Conservation (phyloP, 53 echinoderm and acorn worm genomes). For the Pentamera pediparva region DNA sequence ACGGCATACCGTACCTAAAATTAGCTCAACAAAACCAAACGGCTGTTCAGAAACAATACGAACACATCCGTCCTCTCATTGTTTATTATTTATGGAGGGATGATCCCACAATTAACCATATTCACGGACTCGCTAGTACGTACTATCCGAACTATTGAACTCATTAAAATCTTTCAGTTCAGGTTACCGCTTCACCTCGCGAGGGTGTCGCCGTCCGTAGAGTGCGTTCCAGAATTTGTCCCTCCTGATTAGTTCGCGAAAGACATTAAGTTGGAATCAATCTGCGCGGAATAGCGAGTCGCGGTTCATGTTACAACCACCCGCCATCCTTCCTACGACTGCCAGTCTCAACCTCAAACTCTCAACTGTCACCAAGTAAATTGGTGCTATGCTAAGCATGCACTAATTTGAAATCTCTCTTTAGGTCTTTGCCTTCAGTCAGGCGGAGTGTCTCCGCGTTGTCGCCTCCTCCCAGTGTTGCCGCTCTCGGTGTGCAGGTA, state of each 20-base stretch:
- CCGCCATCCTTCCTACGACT: not conserved
- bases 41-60: too few relatives aligned
- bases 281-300: not conserved
- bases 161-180: not conserved
- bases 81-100: too few relatives aligned
- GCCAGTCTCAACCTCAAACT: not conserved
- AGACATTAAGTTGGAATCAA: constrained; percentile 5
- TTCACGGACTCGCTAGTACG: not conserved
- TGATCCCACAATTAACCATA: not conserved
- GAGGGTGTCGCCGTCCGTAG: not conserved
- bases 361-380: constrained; percentile 5
- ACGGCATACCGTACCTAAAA: too few relatives aligned
- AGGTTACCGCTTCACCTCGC: not conserved
- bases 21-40: too few relatives aligned
- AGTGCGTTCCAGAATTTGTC: constrained; percentile 8
- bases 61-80: too few relatives aligned
- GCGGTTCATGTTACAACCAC: not conserved
- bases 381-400: constrained; percentile 4
- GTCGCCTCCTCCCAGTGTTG: too few relatives aligned
- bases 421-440: too few relatives aligned
- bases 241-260: constrained; percentile 8
- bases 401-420: not conserved
- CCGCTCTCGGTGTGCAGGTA: too few relatives aligned
- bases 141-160: not conserved
- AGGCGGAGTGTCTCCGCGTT: too few relatives aligned